Conservation (phyloP, 1,140 invertebrate genomes). For the Sitodiplosis mosellana region DNA sequence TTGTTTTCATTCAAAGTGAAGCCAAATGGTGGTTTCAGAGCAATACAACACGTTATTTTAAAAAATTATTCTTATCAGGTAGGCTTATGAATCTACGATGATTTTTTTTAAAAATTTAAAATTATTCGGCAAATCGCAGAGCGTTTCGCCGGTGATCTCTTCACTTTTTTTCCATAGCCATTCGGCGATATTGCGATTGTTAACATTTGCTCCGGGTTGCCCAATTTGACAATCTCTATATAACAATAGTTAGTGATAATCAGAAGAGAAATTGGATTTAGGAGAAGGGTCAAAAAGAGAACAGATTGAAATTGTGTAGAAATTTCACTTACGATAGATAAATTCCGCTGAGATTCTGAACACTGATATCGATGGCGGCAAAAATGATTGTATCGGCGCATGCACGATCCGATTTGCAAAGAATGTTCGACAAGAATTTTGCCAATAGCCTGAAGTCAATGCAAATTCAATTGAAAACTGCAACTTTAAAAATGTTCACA, state of each 20-base stretch:
- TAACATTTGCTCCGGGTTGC: conserved; percentile 14
- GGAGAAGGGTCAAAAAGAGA: neutral
- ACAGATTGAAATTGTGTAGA: too few relatives aligned
- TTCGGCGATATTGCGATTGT: conserved; percentile 31
- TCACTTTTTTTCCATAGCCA: conserved; percentile 58
- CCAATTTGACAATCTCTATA: neutral
- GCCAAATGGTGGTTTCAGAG: neutral
- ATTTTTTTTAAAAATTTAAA: too few relatives aligned
- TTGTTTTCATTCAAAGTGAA: neutral
- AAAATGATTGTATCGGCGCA: neutral
- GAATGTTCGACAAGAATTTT: neutral
- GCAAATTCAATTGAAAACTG: neutral
- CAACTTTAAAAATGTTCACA: neutral
- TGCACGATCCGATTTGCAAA: conserved; percentile 6
- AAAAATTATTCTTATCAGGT: neutral
- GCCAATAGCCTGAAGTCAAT: neutral
- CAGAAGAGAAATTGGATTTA: too few relatives aligned
- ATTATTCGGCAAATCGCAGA: neutral
- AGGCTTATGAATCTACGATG: neutral
- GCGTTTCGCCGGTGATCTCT: neutral
- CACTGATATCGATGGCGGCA: conserved; percentile 1
- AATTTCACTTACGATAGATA: neutral
- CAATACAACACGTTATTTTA: neutral
- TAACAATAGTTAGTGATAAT: neutral
- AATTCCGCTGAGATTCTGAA: neutral